Evolutionary conservation across 2,797 vertebrate genomes (phyloP).

Genomic region (Meriones psammophilus): DNA sequence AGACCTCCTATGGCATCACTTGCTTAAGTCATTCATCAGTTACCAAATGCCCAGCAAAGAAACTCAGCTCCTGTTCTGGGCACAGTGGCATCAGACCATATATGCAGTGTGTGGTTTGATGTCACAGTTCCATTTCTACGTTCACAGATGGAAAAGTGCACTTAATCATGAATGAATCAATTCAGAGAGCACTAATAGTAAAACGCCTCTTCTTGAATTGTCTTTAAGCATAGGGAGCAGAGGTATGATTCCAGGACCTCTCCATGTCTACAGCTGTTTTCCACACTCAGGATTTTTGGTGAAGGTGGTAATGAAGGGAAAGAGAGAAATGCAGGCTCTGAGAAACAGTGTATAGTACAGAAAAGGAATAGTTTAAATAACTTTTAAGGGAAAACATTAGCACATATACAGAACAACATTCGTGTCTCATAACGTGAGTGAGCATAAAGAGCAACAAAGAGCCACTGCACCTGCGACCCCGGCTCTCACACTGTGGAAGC

Average conservation of each 20-base stretch:
- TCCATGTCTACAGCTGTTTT: not conserved
- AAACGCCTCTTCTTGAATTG: not conserved
- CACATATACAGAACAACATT: not conserved
- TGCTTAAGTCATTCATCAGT: not conserved
- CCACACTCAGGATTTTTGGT: not conserved
- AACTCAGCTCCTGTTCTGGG: not conserved
- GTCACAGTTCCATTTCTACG: not conserved
- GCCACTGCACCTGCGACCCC: not conserved
- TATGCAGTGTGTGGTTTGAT: not conserved
- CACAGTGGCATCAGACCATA: not conserved
- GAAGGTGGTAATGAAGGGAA: not conserved
- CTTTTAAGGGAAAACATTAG: not conserved
- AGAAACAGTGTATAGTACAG: not conserved
- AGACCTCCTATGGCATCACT: not conserved
- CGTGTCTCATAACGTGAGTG: not conserved
- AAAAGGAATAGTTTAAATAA: constrained; percentile 41
- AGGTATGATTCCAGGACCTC: constrained; percentile 16
- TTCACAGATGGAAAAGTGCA: not conserved
- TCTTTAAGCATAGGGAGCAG: not conserved
- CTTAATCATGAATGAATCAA: constrained; percentile 7
- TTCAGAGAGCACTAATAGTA: constrained; percentile 20
- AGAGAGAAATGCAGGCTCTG: not conserved
- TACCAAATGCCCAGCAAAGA: not conserved
- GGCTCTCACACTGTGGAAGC: not conserved
- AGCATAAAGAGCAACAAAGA: constrained; percentile 13